Evolutionary conservation across 2,888 invertebrate genomes (phyloP), one percentile per base, ranked within the genome.

Genomic region (Gonocerus acuteangulatus): DNA sequence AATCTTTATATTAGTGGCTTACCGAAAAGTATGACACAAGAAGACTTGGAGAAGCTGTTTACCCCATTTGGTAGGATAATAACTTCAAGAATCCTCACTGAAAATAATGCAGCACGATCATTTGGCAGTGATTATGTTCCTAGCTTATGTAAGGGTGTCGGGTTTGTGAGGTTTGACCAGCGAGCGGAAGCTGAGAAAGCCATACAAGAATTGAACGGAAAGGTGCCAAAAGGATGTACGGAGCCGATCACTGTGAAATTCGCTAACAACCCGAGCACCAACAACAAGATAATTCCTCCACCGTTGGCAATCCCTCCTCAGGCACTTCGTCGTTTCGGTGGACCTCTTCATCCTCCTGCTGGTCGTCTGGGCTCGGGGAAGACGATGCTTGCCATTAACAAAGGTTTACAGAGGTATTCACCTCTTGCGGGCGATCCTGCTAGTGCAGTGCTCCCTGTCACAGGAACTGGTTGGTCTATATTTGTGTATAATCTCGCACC

Each of bases 1-100:
- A 96, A 96, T 78, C 79, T 96, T 57, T 96, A 96, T 78, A 95
- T 96, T 34, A 93, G 94, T 70, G 96, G 96, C 60, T 80, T 96
- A 72, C 95, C 95, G 60, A 95, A 95, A 76, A 89, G 89, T 66
- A 93, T 95, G 93, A 89, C 93, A 51, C 94, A 95, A 74, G 84
- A 86, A 72, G 95, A 96, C 73, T 78, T 96, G 72, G 95, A 95
- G 79, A 83, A 86, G 63, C 82, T 96, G 68, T 96, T 96, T 80
- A 85, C 88, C 71, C 92, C 95, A 23, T 95, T 87, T 75, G 96
- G 96, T 65, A 84, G 92, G 69, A 96, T 96, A 69, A 96, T 96
- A 72, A 96, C 95, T 62, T 95, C 95, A 66, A 83, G 95, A 69
- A 95, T 96, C 70, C 80, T 96, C 65, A 94, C 93, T 76, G 95